phyloP scores from a whole-genome alignment of 2,797 vertebrate species.

The Pipistrellus pipistrellus region DNA sequence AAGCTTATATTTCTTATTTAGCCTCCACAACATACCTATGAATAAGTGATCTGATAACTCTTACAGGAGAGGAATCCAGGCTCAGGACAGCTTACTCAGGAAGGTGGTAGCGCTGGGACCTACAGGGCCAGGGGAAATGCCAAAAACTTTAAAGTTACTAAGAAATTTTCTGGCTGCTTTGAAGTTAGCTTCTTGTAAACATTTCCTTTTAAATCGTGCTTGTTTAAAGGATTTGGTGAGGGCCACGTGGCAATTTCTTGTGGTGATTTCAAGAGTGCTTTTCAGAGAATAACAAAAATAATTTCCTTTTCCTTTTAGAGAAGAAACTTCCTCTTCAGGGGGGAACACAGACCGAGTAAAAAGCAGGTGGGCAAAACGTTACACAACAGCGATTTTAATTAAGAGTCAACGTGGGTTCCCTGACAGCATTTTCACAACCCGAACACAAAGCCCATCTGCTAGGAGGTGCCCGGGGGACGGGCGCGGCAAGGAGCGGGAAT shows the following conservation, averaged over 20 bases:
- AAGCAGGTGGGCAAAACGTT: neutral
- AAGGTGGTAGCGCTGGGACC: neutral
- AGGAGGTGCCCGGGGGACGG: neutral
- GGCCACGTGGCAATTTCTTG: neutral
- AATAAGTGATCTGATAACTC: neutral
- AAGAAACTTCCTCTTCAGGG: neutral
- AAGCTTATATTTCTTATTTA: neutral
- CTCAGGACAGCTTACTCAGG: neutral
- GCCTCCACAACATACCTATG: neutral
- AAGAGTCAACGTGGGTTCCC: conserved; percentile 2
- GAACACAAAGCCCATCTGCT: neutral
- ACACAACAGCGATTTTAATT: conserved; percentile 42
- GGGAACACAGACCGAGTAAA: neutral
- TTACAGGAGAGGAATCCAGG: neutral
- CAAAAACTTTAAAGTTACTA: neutral
- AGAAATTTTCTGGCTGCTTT: conserved; percentile 17
- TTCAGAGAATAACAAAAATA: conserved; percentile 21
- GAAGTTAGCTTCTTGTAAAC: conserved; percentile 36
- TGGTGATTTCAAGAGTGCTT: neutral
- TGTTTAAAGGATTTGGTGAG: conserved; percentile 40
- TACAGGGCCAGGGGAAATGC: neutral
- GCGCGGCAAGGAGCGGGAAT: too few species aligned
- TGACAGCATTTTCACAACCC: neutral
- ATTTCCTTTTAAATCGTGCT: neutral
- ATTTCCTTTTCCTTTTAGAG: conserved; percentile 17